These are phyloP conservation scores for Phoebastria nigripes DNA, from an alignment of 2,797 vertebrate species.

Conservation along the genomic window DNA sequence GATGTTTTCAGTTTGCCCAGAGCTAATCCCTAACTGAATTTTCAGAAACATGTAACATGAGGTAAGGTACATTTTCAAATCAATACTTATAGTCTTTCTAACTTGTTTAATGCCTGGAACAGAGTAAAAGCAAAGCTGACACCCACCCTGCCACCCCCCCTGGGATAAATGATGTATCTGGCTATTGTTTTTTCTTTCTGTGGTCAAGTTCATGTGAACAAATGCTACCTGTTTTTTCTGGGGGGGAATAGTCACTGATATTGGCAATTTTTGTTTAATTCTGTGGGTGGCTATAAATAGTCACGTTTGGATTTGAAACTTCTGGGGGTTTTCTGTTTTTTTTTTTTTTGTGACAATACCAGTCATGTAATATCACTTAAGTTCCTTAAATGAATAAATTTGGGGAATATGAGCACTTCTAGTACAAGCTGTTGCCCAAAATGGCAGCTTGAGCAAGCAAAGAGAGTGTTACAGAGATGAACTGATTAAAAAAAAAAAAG, in stretches of 20 bases:
- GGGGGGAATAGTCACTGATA: not conserved
- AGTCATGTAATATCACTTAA: not conserved
- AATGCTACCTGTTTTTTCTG: not conserved
- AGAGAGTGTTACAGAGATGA: not conserved
- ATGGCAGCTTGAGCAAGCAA: not conserved
- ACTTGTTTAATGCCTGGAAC: not conserved
- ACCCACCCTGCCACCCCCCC: too few relatives aligned
- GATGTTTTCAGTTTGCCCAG: not conserved
- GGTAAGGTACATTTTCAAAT: not conserved
- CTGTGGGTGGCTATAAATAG: not conserved
- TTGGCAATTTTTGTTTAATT: not conserved
- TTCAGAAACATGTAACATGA: not conserved
- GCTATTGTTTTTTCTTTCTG: not conserved
- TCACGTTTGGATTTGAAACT: not conserved
- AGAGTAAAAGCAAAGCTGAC: not conserved
- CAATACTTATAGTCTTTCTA: not conserved
- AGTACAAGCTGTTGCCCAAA: not conserved
- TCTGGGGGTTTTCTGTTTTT: not conserved
- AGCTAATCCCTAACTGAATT: not conserved
- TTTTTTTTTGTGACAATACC: not conserved
- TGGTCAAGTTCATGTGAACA: not conserved
- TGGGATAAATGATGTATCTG: not conserved
- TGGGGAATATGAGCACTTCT: not conserved
- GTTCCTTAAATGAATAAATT: not conserved
- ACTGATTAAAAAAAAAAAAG: not conserved